Percentiles rank a stretch among this genome's conserved stretches.
Evolutionary conservation across 1,140 invertebrate genomes (phyloP).

Genomic region (Saccostrea cuccullata): DNA sequence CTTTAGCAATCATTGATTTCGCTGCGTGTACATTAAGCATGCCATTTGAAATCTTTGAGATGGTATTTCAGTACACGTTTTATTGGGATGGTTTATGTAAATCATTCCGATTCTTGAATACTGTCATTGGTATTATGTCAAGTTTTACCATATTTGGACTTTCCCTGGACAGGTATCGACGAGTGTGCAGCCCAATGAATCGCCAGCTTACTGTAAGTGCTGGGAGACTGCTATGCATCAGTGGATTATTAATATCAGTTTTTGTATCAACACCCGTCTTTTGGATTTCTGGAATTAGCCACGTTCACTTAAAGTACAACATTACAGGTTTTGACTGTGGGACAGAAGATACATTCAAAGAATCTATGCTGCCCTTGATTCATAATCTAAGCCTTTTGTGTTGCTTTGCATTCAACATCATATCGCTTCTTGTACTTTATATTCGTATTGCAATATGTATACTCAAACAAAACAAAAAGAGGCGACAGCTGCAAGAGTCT

Average conservation of each 20-base stretch:
- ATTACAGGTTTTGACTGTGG: neutral
- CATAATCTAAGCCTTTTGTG: neutral
- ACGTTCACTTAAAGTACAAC: neutral
- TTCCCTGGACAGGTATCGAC: slow-evolving; percentile 61
- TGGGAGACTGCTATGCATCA: neutral
- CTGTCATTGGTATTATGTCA: slow-evolving; percentile 55
- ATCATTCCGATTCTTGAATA: slow-evolving; percentile 52
- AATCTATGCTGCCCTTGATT: neutral
- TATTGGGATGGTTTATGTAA: slow-evolving; percentile 55
- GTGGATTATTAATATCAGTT: neutral
- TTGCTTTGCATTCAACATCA: neutral
- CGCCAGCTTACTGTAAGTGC: slow-evolving; percentile 44
- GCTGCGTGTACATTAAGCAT: slow-evolving; percentile 57
- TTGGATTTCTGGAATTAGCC: neutral
- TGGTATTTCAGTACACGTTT: slow-evolving; percentile 63
- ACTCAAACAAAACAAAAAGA: neutral
- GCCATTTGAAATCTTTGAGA: slow-evolving; percentile 65
- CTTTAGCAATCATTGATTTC: slow-evolving; percentile 61
- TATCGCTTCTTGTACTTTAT: neutral
- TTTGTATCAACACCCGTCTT: neutral
- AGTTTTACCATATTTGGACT: slow-evolving; percentile 58
- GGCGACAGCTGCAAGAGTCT: neutral
- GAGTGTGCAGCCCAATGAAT: no score
- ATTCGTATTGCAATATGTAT: neutral
- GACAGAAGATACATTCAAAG: neutral